Conservation (phyloP, 2,888 invertebrate species). For the Pheosia tremula region DNA sequence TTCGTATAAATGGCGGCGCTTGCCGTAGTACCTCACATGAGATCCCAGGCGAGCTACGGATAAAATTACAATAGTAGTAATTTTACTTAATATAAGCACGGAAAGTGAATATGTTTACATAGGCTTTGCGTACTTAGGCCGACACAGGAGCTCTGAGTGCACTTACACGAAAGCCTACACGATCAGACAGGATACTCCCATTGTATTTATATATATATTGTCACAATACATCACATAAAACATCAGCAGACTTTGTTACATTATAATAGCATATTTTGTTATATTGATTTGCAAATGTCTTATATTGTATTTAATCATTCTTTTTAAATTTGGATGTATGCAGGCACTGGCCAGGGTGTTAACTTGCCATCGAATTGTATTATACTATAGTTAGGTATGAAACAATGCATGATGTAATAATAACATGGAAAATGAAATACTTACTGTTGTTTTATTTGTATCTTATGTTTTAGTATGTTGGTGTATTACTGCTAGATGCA, state of each 20-base stretch:
- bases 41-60: too few relatives aligned
- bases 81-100: too few relatives aligned
- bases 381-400: conserved; percentile 48
- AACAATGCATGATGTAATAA: conserved; percentile 49
- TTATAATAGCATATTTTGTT: background rate
- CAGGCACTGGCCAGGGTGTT: conserved; percentile 36
- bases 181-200: background rate
- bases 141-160: too few relatives aligned
- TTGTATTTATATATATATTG: background rate
- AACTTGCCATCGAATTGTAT: conserved; percentile 57
- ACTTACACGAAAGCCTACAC: too few relatives aligned
- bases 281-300: conserved; percentile 8
- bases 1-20: too few relatives aligned
- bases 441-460: conserved; percentile 24
- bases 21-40: too few relatives aligned
- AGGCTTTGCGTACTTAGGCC: too few relatives aligned
- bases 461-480: background rate
- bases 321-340: conserved; percentile 11
- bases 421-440: conserved; percentile 34
- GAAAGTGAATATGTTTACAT: too few relatives aligned
- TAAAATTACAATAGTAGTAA: too few relatives aligned
- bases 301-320: conserved; percentile 43
- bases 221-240: too few relatives aligned
- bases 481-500: too few relatives aligned
- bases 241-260: too few relatives aligned